Conservation (phyloP, 2,888 invertebrate genomes). For the Cotesia congregata region DNA sequence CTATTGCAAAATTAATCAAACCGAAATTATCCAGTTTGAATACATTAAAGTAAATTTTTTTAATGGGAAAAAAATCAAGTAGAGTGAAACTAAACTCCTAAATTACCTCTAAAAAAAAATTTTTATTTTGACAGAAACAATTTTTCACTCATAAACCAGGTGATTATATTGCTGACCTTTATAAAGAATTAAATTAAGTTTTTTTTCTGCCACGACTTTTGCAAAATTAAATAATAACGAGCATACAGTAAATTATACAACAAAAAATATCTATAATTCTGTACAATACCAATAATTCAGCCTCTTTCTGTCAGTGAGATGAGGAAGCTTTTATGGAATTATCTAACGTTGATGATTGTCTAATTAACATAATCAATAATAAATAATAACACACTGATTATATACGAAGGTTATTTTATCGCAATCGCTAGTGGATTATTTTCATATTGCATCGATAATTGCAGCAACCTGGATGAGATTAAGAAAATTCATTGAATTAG, state of each 20-base stretch:
- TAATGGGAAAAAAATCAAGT: neutral
- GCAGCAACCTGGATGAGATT: neutral
- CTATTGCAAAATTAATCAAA: too few species aligned
- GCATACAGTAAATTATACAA: slow-evolving; percentile 31
- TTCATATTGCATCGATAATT: neutral
- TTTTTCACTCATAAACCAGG: slow-evolving; percentile 11
- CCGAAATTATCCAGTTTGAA: neutral
- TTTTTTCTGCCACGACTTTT: slow-evolving; percentile 26
- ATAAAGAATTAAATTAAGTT: slow-evolving; percentile 28
- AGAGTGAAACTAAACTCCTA: neutral
- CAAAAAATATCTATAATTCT: neutral
- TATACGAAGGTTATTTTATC: slow-evolving; percentile 23
- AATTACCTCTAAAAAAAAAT: too few species aligned
- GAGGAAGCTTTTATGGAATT: slow-evolving; percentile 21
- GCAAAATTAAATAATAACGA: slow-evolving; percentile 26
- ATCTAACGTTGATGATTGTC: slow-evolving; percentile 23
- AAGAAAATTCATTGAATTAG: neutral
- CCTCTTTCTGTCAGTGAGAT: slow-evolving; percentile 16
- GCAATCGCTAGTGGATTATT: slow-evolving; percentile 10
- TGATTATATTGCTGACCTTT: slow-evolving; percentile 29
- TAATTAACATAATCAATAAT: slow-evolving; percentile 30
- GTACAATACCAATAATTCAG: neutral
- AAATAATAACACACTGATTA: slow-evolving; percentile 20
- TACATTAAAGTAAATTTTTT: neutral
- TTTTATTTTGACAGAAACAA: neutral